Conservation (phyloP, 2,888 invertebrate species). For the Chironomus tentans region DNA sequence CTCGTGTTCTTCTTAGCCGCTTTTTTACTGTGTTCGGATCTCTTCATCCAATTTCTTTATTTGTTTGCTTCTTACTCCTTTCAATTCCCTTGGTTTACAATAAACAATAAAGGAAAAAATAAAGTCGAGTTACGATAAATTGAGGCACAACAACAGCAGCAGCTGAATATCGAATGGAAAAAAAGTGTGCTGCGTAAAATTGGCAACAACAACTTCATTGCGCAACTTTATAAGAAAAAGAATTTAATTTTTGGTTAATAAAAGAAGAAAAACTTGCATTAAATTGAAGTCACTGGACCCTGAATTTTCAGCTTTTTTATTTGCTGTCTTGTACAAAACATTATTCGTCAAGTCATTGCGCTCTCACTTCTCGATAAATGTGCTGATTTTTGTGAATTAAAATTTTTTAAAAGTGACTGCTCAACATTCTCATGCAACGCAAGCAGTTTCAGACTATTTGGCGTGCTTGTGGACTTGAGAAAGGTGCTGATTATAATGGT, state of each 20-base stretch:
- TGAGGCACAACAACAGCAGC: background rate
- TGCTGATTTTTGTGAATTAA: background rate
- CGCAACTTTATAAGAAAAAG: background rate
- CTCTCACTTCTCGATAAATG: background rate
- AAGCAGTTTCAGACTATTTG: too few species aligned
- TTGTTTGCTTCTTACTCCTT: background rate
- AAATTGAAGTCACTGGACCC: slow-evolving; percentile 2
- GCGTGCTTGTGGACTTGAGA: too few species aligned
- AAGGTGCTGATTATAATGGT: too few species aligned
- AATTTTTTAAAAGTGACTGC: background rate
- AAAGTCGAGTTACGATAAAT: background rate
- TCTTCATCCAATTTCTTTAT: background rate
- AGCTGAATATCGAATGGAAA: background rate
- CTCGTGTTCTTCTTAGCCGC: background rate
- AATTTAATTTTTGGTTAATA: background rate
- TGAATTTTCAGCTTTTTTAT: background rate
- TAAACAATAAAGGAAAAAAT: background rate
- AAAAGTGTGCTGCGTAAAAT: background rate
- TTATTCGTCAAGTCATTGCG: background rate
- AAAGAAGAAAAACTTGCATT: background rate
- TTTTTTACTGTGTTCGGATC: background rate
- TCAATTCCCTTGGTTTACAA: background rate
- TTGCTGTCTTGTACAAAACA: background rate
- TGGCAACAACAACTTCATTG: slow-evolving; percentile 1
- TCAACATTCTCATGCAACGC: too few species aligned